Conservation (phyloP, 2,888 invertebrate genomes). For the Drosophila falleni region DNA sequence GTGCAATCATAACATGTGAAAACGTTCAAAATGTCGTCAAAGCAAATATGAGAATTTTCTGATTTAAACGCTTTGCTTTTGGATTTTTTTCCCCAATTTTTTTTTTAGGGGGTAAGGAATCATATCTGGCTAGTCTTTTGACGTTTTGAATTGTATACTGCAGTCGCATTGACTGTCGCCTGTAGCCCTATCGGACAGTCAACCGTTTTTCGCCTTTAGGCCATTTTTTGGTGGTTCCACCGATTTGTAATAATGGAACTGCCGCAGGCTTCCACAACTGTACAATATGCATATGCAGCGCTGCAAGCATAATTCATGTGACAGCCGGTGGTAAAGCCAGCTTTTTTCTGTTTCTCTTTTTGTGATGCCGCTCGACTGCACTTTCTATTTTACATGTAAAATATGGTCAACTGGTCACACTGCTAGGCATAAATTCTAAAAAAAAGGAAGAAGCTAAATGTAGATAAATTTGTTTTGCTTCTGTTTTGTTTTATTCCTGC, state of each 20-base stretch:
- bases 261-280: constrained; percentile 13
- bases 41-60: constrained; percentile 67
- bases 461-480: constrained; percentile 6
- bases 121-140: constrained; percentile 20
- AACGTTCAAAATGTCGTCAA: constrained; percentile 67
- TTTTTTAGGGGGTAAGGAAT: background rate
- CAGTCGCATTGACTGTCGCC: constrained; percentile 59
- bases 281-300: constrained; percentile 51
- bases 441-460: background rate
- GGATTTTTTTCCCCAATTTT: background rate
- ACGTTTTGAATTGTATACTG: constrained; percentile 72
- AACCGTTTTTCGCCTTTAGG: constrained; percentile 37
- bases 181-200: constrained; percentile 13
- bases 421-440: constrained; percentile 28
- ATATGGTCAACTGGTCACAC: constrained; percentile 51
- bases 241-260: constrained; percentile 58
- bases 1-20: constrained; percentile 54
- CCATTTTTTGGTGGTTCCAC: constrained; percentile 32
- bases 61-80: constrained; percentile 72
- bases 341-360: constrained; percentile 9
- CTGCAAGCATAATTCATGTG: constrained; percentile 67
- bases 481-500: background rate
- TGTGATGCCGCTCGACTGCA: constrained; percentile 42
- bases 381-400: constrained; percentile 71
- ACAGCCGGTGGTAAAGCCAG: constrained; percentile 50